Percentiles rank a stretch among this genome's conserved stretches.
Evolutionary conservation across 2,113 vertebrate genomes (phyloP).

Genomic region (Sardina pilchardus): DNA sequence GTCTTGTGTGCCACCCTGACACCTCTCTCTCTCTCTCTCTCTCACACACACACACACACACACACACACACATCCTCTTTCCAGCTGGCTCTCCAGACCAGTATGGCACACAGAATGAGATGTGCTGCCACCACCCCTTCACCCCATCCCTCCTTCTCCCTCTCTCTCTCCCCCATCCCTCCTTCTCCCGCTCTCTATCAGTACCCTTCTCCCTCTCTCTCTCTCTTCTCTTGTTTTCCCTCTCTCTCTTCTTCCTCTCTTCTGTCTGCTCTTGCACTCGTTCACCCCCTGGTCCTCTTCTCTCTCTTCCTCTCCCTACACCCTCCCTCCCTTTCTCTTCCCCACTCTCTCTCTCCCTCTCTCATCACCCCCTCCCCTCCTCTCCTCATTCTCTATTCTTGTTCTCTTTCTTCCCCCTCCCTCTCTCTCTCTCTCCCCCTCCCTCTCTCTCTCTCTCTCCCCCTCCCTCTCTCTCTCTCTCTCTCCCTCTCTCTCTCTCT

Average conservation of each 20-base stretch:
- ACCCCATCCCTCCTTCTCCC: not conserved
- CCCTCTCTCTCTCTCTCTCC: not conserved
- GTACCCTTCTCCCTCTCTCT: too few relatives aligned
- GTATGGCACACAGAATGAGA: not conserved
- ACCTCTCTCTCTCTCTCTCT: not conserved
- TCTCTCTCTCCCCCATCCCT: not conserved
- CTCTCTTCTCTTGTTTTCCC: not conserved
- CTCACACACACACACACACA: slow-evolving; percentile 10
- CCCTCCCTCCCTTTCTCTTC: slow-evolving; percentile 35
- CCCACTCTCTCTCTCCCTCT: slow-evolving; percentile 57
- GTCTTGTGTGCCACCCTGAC: not conserved
- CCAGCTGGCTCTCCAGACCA: not conserved
- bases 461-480: not conserved
- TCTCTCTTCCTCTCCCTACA: not conserved
- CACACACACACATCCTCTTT: not conserved
- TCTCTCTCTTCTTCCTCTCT: not conserved
- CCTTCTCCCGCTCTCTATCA: too few relatives aligned
- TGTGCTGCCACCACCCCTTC: not conserved
- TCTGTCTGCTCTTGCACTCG: slow-evolving; percentile 23
- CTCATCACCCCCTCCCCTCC: not conserved
- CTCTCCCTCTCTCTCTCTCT: not conserved
- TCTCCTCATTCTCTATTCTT: not conserved
- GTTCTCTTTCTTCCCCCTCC: slow-evolving; percentile 12
- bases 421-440: not conserved
- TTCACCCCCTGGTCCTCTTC: not conserved